Evolutionary conservation across 2,888 invertebrate genomes (phyloP), one percentile per base, ranked within the genome.

Genomic region (Agonopterix alstromeriana): DNA sequence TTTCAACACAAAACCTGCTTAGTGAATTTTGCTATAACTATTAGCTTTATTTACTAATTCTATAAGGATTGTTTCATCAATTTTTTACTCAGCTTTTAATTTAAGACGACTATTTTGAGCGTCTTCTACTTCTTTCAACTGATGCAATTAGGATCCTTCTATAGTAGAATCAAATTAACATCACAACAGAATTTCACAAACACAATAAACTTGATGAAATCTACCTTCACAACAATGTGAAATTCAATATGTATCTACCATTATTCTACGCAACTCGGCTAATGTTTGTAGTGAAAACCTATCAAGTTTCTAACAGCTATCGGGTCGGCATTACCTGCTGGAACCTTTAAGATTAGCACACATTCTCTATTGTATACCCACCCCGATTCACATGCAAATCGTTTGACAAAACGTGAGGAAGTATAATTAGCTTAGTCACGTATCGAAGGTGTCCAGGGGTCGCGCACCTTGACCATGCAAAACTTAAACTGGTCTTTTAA

Each of bases 331-430:
- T 65, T 72, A 71, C 73, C 73, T 75, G 67, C 64, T 65, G 49
- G 56, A 59, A 67, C 70, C 71, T 67, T 71, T 70, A 63, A 71
- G 82, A 82, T 82, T 82, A 83, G 70, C 65, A 66, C 60, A 27
- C 49, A 57, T 72, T 70, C 67, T 61, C 82, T 75, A 82, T 84
- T 86, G 80, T 85, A n/a, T n/a, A 70, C 64, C 63, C 53, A 65
- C 75, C 74, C 68, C 73, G 65, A 83, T 86, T 86, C 85, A 70
- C 76, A 86, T 87, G 85, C 84, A 85, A 86, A 87, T 83, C 56
- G 62, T 53, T 56, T 67, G 73, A 80, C 87, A 80, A 82, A 83
- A 85, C 84, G 87, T 86, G 88, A 81, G 79, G 83, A 85, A 82
- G 83, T 79, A 88, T 88, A 89, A 89, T 89, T 88, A 87, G 86